phyloP scores from a whole-genome alignment of 2,113 vertebrate species.

The Sceloporus tristichus region DNA sequence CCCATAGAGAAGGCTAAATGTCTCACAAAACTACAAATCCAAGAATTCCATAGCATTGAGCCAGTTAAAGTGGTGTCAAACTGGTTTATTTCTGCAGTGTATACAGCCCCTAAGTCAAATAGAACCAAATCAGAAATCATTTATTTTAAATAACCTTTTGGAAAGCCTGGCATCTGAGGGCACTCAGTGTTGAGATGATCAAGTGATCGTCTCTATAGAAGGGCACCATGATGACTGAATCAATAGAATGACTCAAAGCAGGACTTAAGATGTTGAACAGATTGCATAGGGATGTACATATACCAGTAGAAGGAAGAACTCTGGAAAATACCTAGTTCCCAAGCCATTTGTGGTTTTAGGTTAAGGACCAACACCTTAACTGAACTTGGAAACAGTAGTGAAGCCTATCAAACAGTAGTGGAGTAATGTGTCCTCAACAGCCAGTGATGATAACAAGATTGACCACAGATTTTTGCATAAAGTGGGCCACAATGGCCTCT shows the following conservation, averaged over 20 bases:
- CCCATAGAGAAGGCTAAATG: too few species aligned
- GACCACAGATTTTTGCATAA: background rate
- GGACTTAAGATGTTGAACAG: background rate
- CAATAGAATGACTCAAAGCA: background rate
- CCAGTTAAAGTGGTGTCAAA: too few species aligned
- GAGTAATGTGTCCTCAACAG: background rate
- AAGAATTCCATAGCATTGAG: too few species aligned
- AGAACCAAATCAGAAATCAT: background rate
- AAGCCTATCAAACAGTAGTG: background rate
- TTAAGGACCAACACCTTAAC: background rate
- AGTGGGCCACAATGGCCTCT: background rate
- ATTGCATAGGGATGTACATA: background rate
- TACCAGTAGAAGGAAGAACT: background rate
- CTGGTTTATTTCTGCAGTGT: too few species aligned
- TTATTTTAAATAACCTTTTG: background rate
- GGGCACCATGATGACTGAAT: background rate
- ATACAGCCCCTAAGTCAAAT: background rate
- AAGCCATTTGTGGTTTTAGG: background rate
- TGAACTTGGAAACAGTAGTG: background rate
- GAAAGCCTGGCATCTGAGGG: background rate
- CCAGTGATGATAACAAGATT: background rate
- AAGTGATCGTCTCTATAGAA: background rate
- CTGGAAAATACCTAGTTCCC: background rate
- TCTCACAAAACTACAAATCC: too few species aligned
- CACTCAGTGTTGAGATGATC: background rate